Conservation (phyloP, 2,113 vertebrate species). For the Pogona vitticeps region DNA sequence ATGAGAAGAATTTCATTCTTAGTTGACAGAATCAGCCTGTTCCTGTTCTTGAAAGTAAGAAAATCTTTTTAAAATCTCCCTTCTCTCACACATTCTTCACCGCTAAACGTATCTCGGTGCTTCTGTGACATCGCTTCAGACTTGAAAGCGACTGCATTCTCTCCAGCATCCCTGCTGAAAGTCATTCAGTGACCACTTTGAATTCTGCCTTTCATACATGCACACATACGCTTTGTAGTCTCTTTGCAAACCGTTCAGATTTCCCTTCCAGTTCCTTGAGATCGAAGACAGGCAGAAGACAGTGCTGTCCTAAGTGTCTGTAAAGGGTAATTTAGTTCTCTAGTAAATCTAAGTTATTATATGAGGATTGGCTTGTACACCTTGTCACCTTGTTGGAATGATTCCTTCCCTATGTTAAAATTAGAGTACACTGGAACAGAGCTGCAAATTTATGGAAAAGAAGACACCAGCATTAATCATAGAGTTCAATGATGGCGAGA, state of each 20-base stretch:
- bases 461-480: not conserved
- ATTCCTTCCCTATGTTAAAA: not conserved
- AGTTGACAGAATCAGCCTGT: not conserved
- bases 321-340: not conserved
- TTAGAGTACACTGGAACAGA: not conserved
- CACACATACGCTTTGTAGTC: not conserved
- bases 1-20: slow-evolving; percentile 7
- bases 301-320: not conserved
- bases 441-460: not conserved
- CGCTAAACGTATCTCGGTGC: not conserved
- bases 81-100: not conserved
- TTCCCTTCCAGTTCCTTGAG: not conserved
- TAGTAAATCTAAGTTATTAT: not conserved
- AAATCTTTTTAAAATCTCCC: not conserved
- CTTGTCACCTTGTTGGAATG: fast-evolving
- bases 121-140: not conserved
- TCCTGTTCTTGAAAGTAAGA: not conserved
- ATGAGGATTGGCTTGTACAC: not conserved
- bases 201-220: too few species aligned
- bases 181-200: not conserved
- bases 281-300: not conserved
- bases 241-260: not conserved
- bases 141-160: not conserved
- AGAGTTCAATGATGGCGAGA: not conserved
- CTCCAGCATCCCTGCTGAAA: not conserved